These are phyloP conservation scores for Propithecus deckenii DNA, from an alignment of 2,797 vertebrate species.

Conservation along the genomic window DNA sequence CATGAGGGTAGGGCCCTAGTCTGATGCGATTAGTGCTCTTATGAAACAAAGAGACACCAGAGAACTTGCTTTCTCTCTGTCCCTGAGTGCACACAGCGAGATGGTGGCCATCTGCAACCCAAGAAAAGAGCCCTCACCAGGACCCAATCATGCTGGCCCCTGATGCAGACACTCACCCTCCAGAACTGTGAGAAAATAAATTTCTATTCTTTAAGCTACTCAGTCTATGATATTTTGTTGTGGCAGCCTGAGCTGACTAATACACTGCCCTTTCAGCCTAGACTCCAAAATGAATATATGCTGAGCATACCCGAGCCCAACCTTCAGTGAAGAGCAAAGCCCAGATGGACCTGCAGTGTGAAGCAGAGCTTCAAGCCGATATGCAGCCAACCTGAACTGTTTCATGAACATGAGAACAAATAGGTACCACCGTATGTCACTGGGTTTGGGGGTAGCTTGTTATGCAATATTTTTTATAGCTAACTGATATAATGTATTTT, in stretches of 20 bases:
- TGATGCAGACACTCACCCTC: background rate
- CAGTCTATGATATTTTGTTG: background rate
- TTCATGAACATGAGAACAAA: background rate
- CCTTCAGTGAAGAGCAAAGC: background rate
- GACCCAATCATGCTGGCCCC: background rate
- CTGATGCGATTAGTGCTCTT: background rate
- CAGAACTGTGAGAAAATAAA: background rate
- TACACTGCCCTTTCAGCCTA: background rate
- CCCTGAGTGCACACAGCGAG: background rate
- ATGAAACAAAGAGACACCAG: background rate
- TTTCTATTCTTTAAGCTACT: background rate
- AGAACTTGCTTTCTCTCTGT: background rate
- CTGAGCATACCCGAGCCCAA: background rate
- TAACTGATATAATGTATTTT: background rate
- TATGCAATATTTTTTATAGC: background rate
- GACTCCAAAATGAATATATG: background rate
- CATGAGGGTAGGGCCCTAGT: background rate
- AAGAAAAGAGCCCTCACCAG: background rate
- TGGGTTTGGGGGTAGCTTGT: background rate
- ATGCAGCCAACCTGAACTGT: background rate
- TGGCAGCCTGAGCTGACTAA: background rate
- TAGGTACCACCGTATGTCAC: too few relatives aligned
- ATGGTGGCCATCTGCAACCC: background rate
- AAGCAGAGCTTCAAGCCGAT: background rate
- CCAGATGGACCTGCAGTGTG: background rate